Evolutionary conservation across 92 coral and sea anemone species (phyloP).

Genomic region (Heliopora coerulea): DNA sequence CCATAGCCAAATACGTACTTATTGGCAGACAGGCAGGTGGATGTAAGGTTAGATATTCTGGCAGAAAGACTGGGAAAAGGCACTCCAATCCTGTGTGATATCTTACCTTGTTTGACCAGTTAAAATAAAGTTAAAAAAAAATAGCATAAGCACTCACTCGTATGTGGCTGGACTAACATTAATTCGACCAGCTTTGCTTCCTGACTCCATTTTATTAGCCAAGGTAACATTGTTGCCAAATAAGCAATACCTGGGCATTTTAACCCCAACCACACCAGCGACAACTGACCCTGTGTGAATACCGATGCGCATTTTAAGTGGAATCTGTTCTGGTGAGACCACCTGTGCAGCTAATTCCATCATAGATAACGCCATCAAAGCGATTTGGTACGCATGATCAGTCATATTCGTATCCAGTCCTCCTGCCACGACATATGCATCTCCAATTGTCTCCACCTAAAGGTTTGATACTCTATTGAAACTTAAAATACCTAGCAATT

Average conservation of each 20-base stretch:
- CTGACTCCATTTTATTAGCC: constrained; percentile 91
- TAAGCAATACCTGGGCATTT: constrained; percentile 92
- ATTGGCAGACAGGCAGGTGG: neutral
- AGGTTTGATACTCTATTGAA: neutral
- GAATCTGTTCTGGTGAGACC: constrained; percentile 75
- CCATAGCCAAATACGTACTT: neutral
- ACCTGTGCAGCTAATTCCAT: constrained; percentile 64
- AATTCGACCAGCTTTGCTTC: constrained; percentile 78
- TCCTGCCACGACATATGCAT: constrained; percentile 91
- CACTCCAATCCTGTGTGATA: too few relatives aligned
- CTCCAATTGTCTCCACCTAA: constrained; percentile 86
- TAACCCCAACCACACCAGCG: constrained; percentile 83
- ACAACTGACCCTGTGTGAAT: constrained; percentile 87
- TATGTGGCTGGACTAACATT: constrained; percentile 73
- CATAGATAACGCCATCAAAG: constrained; percentile 82
- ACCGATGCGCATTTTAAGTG: constrained; percentile 83
- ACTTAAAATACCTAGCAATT: too few relatives aligned
- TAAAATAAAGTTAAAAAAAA: too few relatives aligned
- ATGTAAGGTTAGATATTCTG: neutral
- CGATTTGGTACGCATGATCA: constrained; percentile 71
- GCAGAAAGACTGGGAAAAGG: neutral
- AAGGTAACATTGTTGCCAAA: constrained; percentile 88
- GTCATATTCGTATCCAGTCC: constrained; percentile 68
- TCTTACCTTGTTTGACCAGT: too few relatives aligned
- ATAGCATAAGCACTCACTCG: constrained; percentile 50